A percentile compares a stretch with the other conserved stretches of the same genome.
Evolutionary conservation across 2,797 vertebrate genomes (phyloP).

Genomic region (Bucorvus abyssinicus): DNA sequence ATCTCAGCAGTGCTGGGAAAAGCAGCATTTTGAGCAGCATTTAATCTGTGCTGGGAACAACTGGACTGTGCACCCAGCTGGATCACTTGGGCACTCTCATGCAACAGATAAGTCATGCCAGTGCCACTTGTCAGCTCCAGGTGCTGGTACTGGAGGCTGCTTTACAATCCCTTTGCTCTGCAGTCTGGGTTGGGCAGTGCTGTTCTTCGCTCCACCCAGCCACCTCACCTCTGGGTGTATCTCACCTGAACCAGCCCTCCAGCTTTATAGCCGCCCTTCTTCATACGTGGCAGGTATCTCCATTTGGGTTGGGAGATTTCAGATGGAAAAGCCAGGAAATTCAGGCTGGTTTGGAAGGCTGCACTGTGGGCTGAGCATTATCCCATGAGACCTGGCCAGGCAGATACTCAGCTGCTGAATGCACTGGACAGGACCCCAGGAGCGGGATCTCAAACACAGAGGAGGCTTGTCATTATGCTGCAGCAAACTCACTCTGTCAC

Average conservation of each 20-base stretch:
- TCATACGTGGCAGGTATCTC: rapidly evolving
- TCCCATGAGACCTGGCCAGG: background rate
- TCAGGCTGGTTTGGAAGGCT: background rate
- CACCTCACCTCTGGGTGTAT: background rate
- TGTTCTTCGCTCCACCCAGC: background rate
- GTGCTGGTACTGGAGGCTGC: background rate
- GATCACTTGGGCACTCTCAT: background rate
- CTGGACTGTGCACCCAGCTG: background rate
- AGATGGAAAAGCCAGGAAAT: background rate
- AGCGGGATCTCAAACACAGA: background rate
- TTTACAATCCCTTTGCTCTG: background rate
- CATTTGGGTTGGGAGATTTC: background rate
- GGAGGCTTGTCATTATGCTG: background rate
- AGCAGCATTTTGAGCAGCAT: background rate
- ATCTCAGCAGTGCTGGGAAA: slow-evolving; percentile 36
- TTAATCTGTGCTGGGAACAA: background rate
- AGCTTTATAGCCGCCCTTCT: background rate
- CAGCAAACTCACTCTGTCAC: background rate
- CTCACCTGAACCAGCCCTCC: background rate
- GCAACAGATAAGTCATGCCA: background rate
- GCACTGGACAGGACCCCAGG: background rate
- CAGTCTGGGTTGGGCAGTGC: background rate
- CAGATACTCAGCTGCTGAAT: background rate
- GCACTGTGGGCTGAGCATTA: background rate
- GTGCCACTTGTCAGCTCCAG: background rate